Base-by-base conservation (phyloP, 2,113 vertebrate genomes). In the Hylia prasina region DNA sequence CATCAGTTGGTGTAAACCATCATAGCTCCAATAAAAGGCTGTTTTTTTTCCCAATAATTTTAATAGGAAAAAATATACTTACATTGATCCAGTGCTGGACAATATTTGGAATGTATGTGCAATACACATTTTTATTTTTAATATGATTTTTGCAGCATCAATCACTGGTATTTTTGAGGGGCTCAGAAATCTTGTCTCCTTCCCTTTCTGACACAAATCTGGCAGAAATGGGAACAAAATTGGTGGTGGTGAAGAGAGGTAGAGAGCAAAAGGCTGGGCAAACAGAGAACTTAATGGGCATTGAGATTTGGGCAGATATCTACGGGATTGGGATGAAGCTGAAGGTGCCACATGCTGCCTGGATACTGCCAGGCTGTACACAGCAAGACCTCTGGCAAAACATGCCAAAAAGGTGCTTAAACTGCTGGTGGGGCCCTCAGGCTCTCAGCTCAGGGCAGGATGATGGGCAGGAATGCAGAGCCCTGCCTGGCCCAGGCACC, bases 1-100 rank as follows among this genome's bases (percentile, higher is more conserved):
- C 63, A 93, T 82, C 30, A 89, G 90, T 58, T 96, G 68, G 54
- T 92, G 39, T 83, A 96, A 90, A 88, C 88, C 85, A 77, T 64
- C 64, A 66, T 20, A 83, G 50, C 40, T 86, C 64, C 23, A 40
- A 93, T 90, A 86, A 88, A 94, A 84, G 45, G 22, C 64, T 75
- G 11, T 40, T n/a, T n/a, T 78, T 82, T 87, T 82, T 47, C 35
- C 48, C 69, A 60, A 45, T 66, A 71, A 91, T 71, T 90, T 96
- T 93, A 90, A 88, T 27, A 68, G 9, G 31, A 48, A 75, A 89
- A 89, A 89, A 48, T 7, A 54, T 42, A 77, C 56, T 94, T 93
- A 75, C 28, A 57, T 87, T 82, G 93, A 95, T 91, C 69, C 76
- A 71, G 56, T 57, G 57, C 28, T 75, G 76, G 39, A 54, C 33